These are phyloP conservation scores for Argyrosomus japonicus DNA, from an alignment of 2,113 vertebrate genomes.

Conservation along the genomic window DNA sequence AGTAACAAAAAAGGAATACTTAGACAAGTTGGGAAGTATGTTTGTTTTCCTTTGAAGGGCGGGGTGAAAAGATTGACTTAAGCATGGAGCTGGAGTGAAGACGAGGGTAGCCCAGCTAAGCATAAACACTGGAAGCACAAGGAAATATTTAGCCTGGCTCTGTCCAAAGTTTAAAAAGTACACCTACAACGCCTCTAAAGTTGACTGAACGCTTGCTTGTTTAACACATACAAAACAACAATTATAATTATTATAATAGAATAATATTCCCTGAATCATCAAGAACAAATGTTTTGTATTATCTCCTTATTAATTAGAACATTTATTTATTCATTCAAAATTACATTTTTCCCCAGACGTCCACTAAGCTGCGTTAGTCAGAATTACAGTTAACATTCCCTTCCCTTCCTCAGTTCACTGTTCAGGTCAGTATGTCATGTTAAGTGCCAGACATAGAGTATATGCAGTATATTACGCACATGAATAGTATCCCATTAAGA, in stretches of 20 bases:
- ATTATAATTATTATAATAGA: background rate
- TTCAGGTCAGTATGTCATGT: slow-evolving; percentile 41
- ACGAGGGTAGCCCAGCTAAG: too few relatives aligned
- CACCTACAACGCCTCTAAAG: too few relatives aligned
- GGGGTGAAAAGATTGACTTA: too few relatives aligned
- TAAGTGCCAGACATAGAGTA: slow-evolving; percentile 36
- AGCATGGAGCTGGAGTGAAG: too few relatives aligned
- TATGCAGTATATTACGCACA: slow-evolving; percentile 42
- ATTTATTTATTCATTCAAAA: background rate
- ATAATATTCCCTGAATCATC: background rate
- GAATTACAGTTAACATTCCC: background rate
- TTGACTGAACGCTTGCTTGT: too few relatives aligned
- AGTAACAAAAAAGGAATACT: too few relatives aligned
- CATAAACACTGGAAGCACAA: too few relatives aligned
- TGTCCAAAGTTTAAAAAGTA: too few relatives aligned
- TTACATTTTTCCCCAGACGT: background rate
- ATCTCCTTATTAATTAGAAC: background rate
- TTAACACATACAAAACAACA: background rate
- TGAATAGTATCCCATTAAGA: slow-evolving; percentile 57
- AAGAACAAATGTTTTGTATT: background rate
- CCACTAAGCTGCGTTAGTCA: slow-evolving; percentile 6
- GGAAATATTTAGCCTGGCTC: too few relatives aligned
- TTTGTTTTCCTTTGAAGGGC: too few relatives aligned
- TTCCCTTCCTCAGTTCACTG: slow-evolving; percentile 19
- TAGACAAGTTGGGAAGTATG: too few relatives aligned